A percentile compares a stretch with the other conserved stretches of the same genome.
phyloP scores from a whole-genome alignment of 2,797 vertebrate species.

The Odontamblyopus rebecca region DNA sequence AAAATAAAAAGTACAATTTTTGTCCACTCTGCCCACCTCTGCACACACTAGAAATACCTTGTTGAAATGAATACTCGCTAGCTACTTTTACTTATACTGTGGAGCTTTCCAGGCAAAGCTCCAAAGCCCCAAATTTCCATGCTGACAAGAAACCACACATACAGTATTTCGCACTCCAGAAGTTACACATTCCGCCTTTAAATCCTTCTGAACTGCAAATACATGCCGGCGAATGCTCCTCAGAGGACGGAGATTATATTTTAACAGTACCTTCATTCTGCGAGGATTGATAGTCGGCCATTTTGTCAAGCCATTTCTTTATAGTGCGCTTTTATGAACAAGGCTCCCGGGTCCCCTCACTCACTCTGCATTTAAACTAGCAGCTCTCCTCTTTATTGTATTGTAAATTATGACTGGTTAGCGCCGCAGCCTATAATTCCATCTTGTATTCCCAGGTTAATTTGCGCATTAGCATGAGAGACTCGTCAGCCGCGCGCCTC shows the following conservation, averaged over 20 bases:
- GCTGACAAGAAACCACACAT: no score
- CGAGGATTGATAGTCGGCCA: conserved; percentile 1
- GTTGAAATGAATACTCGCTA: no score
- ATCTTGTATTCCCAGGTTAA: conserved; percentile 2
- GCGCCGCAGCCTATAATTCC: conserved; percentile 6
- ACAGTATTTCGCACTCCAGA: not conserved
- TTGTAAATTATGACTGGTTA: conserved; percentile 15
- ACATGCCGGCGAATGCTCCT: not conserved
- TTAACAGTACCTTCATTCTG: not conserved
- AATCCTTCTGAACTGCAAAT: not conserved
- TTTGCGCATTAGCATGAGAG: conserved; percentile 3
- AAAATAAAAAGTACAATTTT: no score
- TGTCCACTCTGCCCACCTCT: no score
- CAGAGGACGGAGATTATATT: not conserved
- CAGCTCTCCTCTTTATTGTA: conserved; percentile 9
- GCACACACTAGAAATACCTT: no score
- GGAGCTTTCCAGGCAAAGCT: not conserved
- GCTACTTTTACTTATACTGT: not conserved
- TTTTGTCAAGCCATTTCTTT: conserved; percentile 14
- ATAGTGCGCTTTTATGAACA: conserved; percentile 14
- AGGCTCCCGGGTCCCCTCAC: conserved; percentile 16
- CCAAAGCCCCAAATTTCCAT: not conserved
- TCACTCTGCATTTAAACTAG: conserved; percentile 17
- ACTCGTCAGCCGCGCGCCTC: conserved; percentile 8
- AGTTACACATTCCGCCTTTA: not conserved